Evolutionary conservation across 2,797 vertebrate species (phyloP).

Genomic region (Centroberyx gerrardi): DNA sequence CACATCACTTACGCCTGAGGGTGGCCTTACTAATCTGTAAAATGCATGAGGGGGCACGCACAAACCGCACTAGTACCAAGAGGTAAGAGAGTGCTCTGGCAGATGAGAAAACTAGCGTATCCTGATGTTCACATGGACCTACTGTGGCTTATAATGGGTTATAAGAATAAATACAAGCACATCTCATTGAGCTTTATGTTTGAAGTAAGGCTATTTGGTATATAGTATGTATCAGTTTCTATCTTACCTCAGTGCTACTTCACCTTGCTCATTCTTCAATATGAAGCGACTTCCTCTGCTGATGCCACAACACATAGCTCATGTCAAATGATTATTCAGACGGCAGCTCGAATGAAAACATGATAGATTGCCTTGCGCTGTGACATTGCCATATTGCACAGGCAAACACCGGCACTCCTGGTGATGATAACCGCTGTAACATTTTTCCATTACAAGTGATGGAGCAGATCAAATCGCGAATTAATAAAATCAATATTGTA

Average conservation of each 20-base stretch:
- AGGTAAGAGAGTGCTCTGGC: slow-evolving; percentile 21
- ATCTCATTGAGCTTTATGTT: slow-evolving; percentile 2
- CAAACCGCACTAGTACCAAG: slow-evolving; percentile 27
- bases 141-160: background rate
- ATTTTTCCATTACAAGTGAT: slow-evolving; percentile 63
- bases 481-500: slow-evolving; percentile 80
- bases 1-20: slow-evolving; percentile 49
- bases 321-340: slow-evolving; percentile 58
- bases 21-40: slow-evolving; percentile 64
- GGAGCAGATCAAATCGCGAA: slow-evolving; percentile 72
- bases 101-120: slow-evolving; percentile 20
- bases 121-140: slow-evolving; percentile 26
- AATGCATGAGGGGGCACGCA: slow-evolving; percentile 64
- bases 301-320: slow-evolving; percentile 20
- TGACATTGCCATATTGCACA: slow-evolving; percentile 26
- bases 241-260: slow-evolving; percentile 18
- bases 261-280: slow-evolving; percentile 25
- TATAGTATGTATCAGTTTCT: background rate
- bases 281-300: slow-evolving; percentile 16
- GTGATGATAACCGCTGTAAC: slow-evolving; percentile 43
- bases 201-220: slow-evolving; percentile 3
- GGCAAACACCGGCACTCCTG: slow-evolving; percentile 30
- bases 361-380: slow-evolving; percentile 41
- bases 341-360: slow-evolving; percentile 53
- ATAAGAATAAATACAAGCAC: slow-evolving; percentile 4